Evolutionary conservation across 1,140 invertebrate species (phyloP).

Genomic region (Steinernema khuongi): DNA sequence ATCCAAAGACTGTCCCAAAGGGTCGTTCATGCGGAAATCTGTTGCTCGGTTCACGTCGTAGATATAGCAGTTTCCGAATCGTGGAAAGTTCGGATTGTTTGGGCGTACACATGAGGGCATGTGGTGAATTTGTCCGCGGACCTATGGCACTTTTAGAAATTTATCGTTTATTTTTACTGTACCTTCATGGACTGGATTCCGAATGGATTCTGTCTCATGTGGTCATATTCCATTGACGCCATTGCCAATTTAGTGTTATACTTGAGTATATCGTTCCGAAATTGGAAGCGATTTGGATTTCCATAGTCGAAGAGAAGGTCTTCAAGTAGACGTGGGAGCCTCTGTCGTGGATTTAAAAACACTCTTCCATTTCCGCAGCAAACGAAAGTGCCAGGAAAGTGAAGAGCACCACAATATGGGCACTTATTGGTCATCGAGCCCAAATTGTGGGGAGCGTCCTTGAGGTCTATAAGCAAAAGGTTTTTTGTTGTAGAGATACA

Average conservation of each 20-base stretch:
- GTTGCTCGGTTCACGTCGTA: not conserved
- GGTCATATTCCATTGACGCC: not conserved
- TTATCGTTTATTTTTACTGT: not conserved
- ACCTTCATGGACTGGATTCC: not conserved
- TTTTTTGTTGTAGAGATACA: too few species aligned
- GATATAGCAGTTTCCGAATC: not conserved
- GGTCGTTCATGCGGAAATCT: not conserved
- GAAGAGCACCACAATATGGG: too few species aligned
- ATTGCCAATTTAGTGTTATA: not conserved
- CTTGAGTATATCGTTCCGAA: too few species aligned
- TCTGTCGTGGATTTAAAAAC: too few species aligned
- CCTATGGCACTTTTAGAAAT: not conserved
- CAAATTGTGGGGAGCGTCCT: too few species aligned
- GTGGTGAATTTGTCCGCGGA: not conserved
- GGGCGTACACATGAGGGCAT: not conserved
- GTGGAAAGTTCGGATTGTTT: not conserved
- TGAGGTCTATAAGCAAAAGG: too few species aligned
- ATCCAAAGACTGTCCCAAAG: not conserved
- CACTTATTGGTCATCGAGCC: too few species aligned
- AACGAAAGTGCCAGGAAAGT: too few species aligned
- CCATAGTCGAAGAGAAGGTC: too few species aligned
- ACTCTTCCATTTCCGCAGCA: too few species aligned
- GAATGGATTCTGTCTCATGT: not conserved
- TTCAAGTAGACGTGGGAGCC: too few species aligned
- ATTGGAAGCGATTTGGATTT: too few species aligned